These are phyloP conservation scores for Forbesichthys agassizii DNA, from an alignment of 2,113 vertebrate species.

Conservation along the genomic window DNA sequence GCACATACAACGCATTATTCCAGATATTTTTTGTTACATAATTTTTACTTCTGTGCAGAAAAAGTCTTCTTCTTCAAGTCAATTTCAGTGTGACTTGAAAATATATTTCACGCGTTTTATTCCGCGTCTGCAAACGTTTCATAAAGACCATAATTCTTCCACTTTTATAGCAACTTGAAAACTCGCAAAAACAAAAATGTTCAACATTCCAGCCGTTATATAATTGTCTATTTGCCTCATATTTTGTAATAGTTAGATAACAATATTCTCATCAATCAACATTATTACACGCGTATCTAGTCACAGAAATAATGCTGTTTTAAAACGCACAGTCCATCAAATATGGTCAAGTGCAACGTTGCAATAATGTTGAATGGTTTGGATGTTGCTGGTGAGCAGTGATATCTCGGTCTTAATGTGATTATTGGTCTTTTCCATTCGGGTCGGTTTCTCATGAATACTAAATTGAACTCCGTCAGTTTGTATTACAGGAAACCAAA, in stretches of 20 bases:
- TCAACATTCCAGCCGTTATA: no score
- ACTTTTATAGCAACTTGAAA: constrained; percentile 6
- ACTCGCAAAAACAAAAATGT: constrained; percentile 16
- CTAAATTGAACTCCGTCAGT: constrained; percentile 16
- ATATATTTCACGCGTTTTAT: not conserved
- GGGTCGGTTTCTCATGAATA: constrained; percentile 1
- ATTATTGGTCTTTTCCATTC: not conserved
- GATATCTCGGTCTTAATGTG: constrained; percentile 16
- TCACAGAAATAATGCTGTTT: not conserved
- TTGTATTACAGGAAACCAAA: constrained; percentile 21
- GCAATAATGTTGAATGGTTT: not conserved
- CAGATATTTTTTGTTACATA: constrained; percentile 40
- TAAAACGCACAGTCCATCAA: not conserved
- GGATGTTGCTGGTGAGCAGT: not conserved
- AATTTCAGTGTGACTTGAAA: not conserved
- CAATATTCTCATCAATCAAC: not conserved
- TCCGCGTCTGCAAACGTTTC: not conserved
- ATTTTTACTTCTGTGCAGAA: constrained; percentile 6
- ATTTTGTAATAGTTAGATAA: not conserved
- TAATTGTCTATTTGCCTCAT: no score
- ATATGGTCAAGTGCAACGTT: not conserved
- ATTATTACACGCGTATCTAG: not conserved
- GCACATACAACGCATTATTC: constrained; percentile 57
- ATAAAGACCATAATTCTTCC: not conserved
- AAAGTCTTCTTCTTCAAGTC: constrained; percentile 4